phyloP scores from a whole-genome alignment of 1,140 invertebrate species.

The Lordiphosa stackelbergi region DNA sequence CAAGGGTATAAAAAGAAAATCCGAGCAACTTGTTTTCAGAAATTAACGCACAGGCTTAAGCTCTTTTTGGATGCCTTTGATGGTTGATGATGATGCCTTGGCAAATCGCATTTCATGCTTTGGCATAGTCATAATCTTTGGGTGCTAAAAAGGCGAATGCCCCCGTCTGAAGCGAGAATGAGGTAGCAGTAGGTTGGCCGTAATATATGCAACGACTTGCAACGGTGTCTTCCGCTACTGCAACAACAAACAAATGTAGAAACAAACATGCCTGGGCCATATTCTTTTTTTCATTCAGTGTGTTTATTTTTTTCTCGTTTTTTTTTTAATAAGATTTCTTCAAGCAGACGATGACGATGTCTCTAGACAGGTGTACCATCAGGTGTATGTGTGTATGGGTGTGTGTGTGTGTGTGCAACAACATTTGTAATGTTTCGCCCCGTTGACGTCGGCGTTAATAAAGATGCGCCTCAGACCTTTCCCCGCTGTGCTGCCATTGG shows the following conservation, averaged over 20 bases:
- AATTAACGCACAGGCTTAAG: slow-evolving; percentile 31
- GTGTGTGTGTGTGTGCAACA: slow-evolving; percentile 34
- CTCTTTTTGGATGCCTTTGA: slow-evolving; percentile 26
- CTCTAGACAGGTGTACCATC: slow-evolving; percentile 60
- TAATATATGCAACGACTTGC: slow-evolving; percentile 71
- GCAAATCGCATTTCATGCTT: slow-evolving; percentile 64
- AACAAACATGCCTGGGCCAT: slow-evolving; percentile 51
- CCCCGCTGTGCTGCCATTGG: slow-evolving; percentile 46
- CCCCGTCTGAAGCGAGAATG: slow-evolving; percentile 16
- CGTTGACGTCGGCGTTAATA: slow-evolving; percentile 71
- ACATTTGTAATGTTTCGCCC: slow-evolving; percentile 73
- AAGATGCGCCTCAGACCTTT: slow-evolving; percentile 54
- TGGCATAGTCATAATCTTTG: slow-evolving; percentile 47
- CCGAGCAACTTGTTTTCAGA: slow-evolving; percentile 38
- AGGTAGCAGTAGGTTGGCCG: slow-evolving; percentile 20
- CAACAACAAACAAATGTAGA: slow-evolving; percentile 41
- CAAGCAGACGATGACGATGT: slow-evolving; percentile 65
- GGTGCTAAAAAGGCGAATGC: slow-evolving; percentile 72
- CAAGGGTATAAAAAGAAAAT: no score
- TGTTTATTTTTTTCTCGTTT: slow-evolving; percentile 25
- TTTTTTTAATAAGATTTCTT: slow-evolving; percentile 70
- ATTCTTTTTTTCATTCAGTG: slow-evolving; percentile 26
- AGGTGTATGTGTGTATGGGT: slow-evolving; percentile 29
- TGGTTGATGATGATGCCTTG: slow-evolving; percentile 40
- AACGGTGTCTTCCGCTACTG: slow-evolving; percentile 69